Base-by-base conservation (phyloP, 2,113 vertebrate species). In the Butorides virescens region DNA sequence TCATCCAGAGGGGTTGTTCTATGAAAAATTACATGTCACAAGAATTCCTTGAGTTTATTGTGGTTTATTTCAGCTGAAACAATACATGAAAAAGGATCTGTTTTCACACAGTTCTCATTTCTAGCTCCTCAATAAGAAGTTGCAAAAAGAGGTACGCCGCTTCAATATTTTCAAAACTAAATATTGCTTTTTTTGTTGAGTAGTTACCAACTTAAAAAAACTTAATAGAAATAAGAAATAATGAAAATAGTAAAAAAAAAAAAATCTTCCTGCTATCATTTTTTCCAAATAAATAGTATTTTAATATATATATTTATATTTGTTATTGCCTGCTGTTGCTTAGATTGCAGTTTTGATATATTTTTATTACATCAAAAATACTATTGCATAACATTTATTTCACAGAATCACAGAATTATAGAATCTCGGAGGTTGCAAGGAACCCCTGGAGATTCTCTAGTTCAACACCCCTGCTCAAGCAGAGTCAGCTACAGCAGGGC, bases 261-360 rank as follows among this genome's bases (percentile, higher is more conserved):
- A 18, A 23, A 32, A 55, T 11, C 76, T 75, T 0, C 6, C 25
- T 39, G 4, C 2, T 39, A 19, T 53, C 0, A 7, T 32, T 71
- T 62, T 52, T 50, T 22, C 4, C 1, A n/a, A 52, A 66, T 10
- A 65, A 5, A 6, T 39, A 55, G 1, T 9, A 27, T 70, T 86
- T 75, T 15, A 66, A 22, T 27, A 3, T 25, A 19, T 8, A 1
- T 37, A 46, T 92, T 59, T 61, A 27, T 55, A 71, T 56, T 87
- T 71, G 3, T 8, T 53, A 19, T 37, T 62, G 7, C 30, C 14
- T 42, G 12, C 5, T 66, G 16, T 9, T 66, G 23, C 20, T 74
- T 67, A 72, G 9, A 67, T 67, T 72, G 7, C 12, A 49, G 8
- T 44, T 80, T 84, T 72, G 8, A 25, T 76, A 63, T 32, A 29